phyloP scores from a whole-genome alignment of 2,888 invertebrate species.

The Andrena flavipes region DNA sequence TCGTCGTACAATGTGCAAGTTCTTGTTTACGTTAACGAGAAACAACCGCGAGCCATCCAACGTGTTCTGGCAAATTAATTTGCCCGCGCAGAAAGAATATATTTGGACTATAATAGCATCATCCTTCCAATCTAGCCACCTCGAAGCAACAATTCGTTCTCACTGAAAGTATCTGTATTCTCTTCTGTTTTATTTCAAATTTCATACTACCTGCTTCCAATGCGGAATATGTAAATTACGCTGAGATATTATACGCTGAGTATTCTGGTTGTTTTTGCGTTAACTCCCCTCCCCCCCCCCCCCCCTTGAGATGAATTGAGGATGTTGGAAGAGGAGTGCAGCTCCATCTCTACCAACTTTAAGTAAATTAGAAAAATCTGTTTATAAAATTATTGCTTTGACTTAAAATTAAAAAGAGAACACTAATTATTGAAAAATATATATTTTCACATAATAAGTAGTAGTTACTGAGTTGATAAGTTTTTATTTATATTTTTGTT shows the following conservation, averaged over 20 bases:
- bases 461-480: no score
- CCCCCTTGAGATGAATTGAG: neutral
- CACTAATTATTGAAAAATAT: no score
- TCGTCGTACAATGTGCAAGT: slow-evolving; percentile 38
- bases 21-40: slow-evolving; percentile 31
- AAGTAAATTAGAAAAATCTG: no score
- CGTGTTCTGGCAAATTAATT: slow-evolving; percentile 4
- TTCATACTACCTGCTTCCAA: no score
- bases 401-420: no score
- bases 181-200: no score
- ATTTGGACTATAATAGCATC: neutral
- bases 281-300: neutral
- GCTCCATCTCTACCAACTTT: no score
- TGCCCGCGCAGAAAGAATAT: neutral
- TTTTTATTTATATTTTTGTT: no score
- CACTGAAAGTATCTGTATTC: neutral
- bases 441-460: no score
- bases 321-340: neutral
- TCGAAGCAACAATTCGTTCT: neutral
- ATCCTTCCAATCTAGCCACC: neutral
- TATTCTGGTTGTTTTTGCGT: neutral
- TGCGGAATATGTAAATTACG: neutral
- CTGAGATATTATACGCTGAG: neutral
- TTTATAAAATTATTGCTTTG: no score
- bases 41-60: slow-evolving; percentile 3